Base-by-base conservation (phyloP, 2,888 invertebrate species). In the Hirtodrosophila duncani region DNA sequence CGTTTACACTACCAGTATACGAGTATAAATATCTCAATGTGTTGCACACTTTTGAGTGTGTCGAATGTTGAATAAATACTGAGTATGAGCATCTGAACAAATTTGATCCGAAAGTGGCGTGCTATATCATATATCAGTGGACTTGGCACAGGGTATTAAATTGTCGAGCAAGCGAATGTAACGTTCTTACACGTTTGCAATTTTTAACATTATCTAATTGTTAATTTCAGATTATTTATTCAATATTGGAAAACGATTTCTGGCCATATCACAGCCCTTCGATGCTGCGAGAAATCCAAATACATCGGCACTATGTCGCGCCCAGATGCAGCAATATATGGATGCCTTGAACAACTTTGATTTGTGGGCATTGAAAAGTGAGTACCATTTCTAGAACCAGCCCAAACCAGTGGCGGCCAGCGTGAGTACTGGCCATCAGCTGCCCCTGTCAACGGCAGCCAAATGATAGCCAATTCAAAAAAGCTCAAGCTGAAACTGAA, bases 291-390 rank as follows among this genome's bases (percentile, higher is more conserved):
- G 72, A 13, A 80, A 79, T 67, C 84, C 86, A 3, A 58, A 79
- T 31, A 71, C 84, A 24, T 81, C 85, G 8, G 56, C 70, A 8
- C 45, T 70, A 2, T 86, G 86, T 39, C 84, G 84, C 38, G 45
- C 58, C 2, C 84, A 86, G 31, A 84, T 82, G 50, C 74, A 67
- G 26, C 68, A 70, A 33, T 85, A 81, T 64, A 41, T 85, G 14
- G 63, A 79, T 16, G 84, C 78, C 33, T 64, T 86, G 43, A 68
- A 82, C 51, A 84, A 86, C 43, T 83, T 86, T 34, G 86, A 86
- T 57, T 59, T 86, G 48, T 86, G 86, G 86, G 86, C 86, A 27
- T 59, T 86, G 55, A 84, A 80, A 71, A 86, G 86, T 86, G 64
- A 85, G 85, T 85, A 68, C 1, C n/a, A 11, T n/a, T n/a, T n/a